Evolutionary conservation across 2,113 vertebrate species (phyloP), one percentile per base, ranked within the genome.

Genomic region (Mormyrus lacerda): DNA sequence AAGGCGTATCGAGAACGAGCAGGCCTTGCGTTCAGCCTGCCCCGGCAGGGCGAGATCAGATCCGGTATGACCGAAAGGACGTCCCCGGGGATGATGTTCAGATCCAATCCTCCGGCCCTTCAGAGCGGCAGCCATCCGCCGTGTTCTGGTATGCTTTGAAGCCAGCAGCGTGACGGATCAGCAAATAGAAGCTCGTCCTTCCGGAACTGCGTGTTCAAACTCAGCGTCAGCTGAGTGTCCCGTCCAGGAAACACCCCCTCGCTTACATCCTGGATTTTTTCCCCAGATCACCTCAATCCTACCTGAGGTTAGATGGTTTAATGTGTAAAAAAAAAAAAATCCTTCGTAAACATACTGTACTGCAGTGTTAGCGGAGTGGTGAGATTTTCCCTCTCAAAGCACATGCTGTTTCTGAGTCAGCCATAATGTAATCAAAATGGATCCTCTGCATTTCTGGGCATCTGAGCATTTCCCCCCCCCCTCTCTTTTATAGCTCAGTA

Each of bases 371-470:
- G 73, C 73, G 13, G 15, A 79, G 73, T 39, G 35, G 31, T 3
- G 61, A 79, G 35, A 19, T 42, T 79, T 42, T 79, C 35, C 73
- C 35, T 35, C 73, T 42, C 73, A 79, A 79, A 42, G 31, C 73
- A 79, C 73, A 79, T 39, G 73, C 73, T 79, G 73, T 79, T 79
- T 79, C 73, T 79, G 73, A 79, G 73, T 79, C 73, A 79, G 73
- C 73, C 35, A 79, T 42, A 42, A 79, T 19, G 17, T 79, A 35
- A 79, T 39, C 73, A 79, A 79, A 79, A 79, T 42, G 65, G 31
- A 73, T 35, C n/a, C 27, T 73, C 65, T 35, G 65, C 65, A 35
- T 73, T 73, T 5, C 55, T 7, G 55, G 55, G 55, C 7, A 3
- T n/a, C 55, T 24, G 55, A 79, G 31, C 1, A 17, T 39, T 31